These are phyloP conservation scores for Phaonia tiefii DNA, from an alignment of 2,888 invertebrate genomes.

Conservation along the genomic window DNA sequence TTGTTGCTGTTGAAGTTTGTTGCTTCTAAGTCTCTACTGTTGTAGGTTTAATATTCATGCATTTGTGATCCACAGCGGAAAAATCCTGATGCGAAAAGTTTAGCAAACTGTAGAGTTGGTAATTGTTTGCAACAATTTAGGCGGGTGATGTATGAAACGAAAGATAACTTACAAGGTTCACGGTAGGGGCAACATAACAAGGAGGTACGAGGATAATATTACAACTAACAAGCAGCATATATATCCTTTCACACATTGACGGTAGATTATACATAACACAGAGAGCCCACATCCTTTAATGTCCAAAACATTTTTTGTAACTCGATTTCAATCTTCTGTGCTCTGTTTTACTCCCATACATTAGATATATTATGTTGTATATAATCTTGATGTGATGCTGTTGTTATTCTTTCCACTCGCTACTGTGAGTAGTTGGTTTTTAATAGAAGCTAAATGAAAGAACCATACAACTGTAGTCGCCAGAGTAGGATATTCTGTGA, in stretches of 20 bases:
- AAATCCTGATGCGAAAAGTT: constrained; percentile 44
- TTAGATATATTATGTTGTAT: not conserved
- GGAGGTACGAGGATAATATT: too few relatives aligned
- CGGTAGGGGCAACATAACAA: constrained; percentile 8
- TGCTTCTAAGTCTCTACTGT: too few relatives aligned
- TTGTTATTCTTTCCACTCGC: constrained; percentile 18
- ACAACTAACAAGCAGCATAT: not conserved
- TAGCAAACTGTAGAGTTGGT: constrained; percentile 40
- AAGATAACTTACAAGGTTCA: constrained; percentile 44
- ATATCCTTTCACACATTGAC: not conserved
- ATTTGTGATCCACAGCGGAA: constrained; percentile 38
- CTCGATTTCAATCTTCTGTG: not conserved
- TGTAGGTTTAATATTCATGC: constrained; percentile 40
- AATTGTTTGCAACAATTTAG: constrained; percentile 33
- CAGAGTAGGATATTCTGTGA: too few relatives aligned
- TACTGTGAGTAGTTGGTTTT: constrained; percentile 37
- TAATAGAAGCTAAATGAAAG: constrained; percentile 60
- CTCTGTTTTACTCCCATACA: too few relatives aligned
- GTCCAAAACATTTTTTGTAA: constrained; percentile 19
- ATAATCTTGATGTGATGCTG: constrained; percentile 24
- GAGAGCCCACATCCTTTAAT: constrained; percentile 31
- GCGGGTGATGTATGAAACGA: constrained; percentile 32
- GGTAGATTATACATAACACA: too few relatives aligned
- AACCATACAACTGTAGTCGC: constrained; percentile 38
- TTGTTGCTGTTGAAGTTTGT: not conserved